These are phyloP conservation scores for Benthosema pterotum DNA, from an alignment of 2,797 vertebrate genomes.

Conservation along the genomic window DNA sequence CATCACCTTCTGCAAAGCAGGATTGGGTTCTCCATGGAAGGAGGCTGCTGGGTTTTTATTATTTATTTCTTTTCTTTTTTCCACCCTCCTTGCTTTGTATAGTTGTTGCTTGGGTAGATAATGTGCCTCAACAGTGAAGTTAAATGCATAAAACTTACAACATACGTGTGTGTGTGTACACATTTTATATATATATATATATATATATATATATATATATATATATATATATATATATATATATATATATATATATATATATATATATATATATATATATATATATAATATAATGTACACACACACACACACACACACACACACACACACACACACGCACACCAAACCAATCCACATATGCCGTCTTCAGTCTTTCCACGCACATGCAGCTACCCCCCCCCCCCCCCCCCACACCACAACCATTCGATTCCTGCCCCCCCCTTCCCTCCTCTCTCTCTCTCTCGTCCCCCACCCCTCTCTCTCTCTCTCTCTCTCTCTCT, in stretches of 20 bases:
- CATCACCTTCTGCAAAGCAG: conserved; percentile 64
- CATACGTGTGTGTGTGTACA: no score
- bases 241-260: no score
- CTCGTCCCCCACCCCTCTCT: conserved; percentile 46
- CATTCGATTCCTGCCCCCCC: conserved; percentile 34
- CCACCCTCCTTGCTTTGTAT: conserved; percentile 3
- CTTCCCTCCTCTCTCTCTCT: conserved; percentile 28
- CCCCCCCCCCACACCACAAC: not conserved
- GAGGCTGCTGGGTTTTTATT: conserved; percentile 23
- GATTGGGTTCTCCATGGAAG: conserved; percentile 56
- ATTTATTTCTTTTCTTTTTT: conserved; percentile 17
- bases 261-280: no score
- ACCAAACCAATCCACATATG: conserved; percentile 47
- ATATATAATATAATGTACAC: no score
- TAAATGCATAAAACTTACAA: conserved; percentile 58
- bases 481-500: conserved; percentile 22
- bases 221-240: no score
- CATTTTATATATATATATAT: conserved; percentile 32
- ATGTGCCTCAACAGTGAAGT: conserved; percentile 48
- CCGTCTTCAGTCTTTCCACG: conserved; percentile 49
- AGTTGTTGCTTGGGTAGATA: conserved; percentile 61
- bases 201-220: no score
- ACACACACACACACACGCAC: no score
- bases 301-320: no score
- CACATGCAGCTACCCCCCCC: conserved; percentile 11